A percentile compares a stretch with the other conserved stretches of the same genome.
These are phyloP conservation scores for Mamestra configurata DNA, from an alignment of 1,140 invertebrate species.

Conservation along the genomic window DNA sequence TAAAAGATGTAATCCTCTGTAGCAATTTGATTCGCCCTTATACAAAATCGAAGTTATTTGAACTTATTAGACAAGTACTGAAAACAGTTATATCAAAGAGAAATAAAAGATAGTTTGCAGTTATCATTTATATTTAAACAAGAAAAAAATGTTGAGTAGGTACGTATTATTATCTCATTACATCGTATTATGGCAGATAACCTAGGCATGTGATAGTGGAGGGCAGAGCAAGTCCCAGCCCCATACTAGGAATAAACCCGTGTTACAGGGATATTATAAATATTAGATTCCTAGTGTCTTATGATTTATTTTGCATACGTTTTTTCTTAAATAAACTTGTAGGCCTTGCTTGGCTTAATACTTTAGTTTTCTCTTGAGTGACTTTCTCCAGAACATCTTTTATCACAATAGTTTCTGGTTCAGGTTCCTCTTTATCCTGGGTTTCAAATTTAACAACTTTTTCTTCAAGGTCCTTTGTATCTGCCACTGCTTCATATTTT, in stretches of 20 bases:
- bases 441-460: not conserved
- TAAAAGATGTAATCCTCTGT: no score
- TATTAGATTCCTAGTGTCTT: not conserved
- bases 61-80: no score
- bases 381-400: constrained; percentile 77
- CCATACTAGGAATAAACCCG: not conserved
- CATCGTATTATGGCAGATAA: no score
- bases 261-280: not conserved
- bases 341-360: constrained; percentile 65
- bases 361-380: constrained; percentile 55
- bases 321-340: constrained; percentile 80
- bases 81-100: no score
- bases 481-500: constrained; percentile 61
- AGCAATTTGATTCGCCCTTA: no score
- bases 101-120: no score
- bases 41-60: no score
- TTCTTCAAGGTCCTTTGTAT: not conserved
- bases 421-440: constrained; percentile 22
- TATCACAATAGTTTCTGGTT: constrained; percentile 67
- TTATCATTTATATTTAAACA: no score
- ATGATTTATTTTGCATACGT: constrained; percentile 69
- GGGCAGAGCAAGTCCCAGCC: no score
- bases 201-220: no score
- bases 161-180: no score
- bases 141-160: no score